These are phyloP conservation scores for Thunnus albacares DNA, from an alignment of 2,797 vertebrate species.

Conservation along the genomic window DNA sequence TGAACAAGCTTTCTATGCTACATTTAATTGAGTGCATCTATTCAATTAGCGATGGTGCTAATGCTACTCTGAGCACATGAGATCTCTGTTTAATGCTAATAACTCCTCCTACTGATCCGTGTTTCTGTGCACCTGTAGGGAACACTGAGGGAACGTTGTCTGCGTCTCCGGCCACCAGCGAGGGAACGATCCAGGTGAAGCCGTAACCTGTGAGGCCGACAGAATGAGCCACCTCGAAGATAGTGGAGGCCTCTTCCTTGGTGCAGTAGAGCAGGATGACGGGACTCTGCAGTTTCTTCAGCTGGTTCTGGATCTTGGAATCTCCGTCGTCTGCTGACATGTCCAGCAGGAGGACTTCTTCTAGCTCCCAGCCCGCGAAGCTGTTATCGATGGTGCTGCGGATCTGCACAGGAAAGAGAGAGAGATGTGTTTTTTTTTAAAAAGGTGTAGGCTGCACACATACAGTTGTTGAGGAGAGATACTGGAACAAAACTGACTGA, in stretches of 20 bases:
- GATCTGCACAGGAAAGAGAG: conserved; percentile 74
- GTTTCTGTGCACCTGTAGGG: conserved; percentile 85
- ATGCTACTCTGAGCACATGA: background rate
- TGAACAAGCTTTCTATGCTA: background rate
- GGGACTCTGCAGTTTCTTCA: conserved; percentile 99
- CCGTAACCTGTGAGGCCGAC: conserved; percentile 98
- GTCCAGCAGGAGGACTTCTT: conserved; percentile 96
- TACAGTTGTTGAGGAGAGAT: conserved; percentile 50
- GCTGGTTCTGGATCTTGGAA: conserved; percentile 98
- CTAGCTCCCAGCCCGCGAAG: conserved; percentile 98
- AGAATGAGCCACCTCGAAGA: conserved; percentile 98
- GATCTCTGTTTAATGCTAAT: background rate
- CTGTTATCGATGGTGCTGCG: conserved; percentile 99
- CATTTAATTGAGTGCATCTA: background rate
- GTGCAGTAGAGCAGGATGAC: conserved; percentile 98
- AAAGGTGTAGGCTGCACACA: conserved; percentile 80
- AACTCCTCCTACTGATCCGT: background rate
- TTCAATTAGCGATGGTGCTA: background rate
- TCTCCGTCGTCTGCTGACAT: conserved; percentile 98
- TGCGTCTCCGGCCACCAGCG: conserved; percentile 96
- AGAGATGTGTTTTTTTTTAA: conserved; percentile 19
- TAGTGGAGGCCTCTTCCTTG: conserved; percentile 96
- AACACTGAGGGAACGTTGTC: conserved; percentile 94
- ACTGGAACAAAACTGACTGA: conserved; percentile 60
- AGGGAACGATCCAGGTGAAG: conserved; percentile 98